phyloP scores from a whole-genome alignment of 2,888 invertebrate species.

The Pinctada fucata region DNA sequence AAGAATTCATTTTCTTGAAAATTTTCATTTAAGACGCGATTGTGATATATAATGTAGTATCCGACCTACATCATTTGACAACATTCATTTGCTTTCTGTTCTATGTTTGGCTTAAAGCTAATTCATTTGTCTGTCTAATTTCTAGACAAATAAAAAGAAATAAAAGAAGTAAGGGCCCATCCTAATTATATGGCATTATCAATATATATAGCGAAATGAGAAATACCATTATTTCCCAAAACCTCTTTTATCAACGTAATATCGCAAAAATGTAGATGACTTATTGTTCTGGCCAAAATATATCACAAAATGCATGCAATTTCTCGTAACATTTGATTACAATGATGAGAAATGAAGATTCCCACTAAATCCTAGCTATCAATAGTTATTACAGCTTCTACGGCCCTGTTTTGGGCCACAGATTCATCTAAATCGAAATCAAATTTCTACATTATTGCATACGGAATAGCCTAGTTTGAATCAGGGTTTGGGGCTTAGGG shows the following conservation, averaged over 20 bases:
- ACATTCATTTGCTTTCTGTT: no score
- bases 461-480: conserved; percentile 35
- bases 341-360: conserved; percentile 34
- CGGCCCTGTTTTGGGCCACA: conserved; percentile 30
- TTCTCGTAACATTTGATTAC: conserved; percentile 34
- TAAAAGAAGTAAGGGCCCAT: background rate
- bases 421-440: conserved; percentile 46
- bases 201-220: background rate
- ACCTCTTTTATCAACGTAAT: conserved; percentile 22
- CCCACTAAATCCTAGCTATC: conserved; percentile 32
- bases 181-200: background rate
- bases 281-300: conserved; percentile 23
- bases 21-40: no score
- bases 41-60: no score
- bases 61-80: no score
- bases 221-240: background rate
- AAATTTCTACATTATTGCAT: conserved; percentile 40
- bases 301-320: conserved; percentile 29
- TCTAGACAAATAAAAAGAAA: background rate
- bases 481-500: conserved; percentile 5
- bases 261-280: conserved; percentile 27
- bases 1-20: no score
- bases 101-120: background rate
- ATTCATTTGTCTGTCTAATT: background rate
- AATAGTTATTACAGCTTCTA: conserved; percentile 41